phyloP scores from a whole-genome alignment of 2,113 vertebrate species.

The Morone chrysops region DNA sequence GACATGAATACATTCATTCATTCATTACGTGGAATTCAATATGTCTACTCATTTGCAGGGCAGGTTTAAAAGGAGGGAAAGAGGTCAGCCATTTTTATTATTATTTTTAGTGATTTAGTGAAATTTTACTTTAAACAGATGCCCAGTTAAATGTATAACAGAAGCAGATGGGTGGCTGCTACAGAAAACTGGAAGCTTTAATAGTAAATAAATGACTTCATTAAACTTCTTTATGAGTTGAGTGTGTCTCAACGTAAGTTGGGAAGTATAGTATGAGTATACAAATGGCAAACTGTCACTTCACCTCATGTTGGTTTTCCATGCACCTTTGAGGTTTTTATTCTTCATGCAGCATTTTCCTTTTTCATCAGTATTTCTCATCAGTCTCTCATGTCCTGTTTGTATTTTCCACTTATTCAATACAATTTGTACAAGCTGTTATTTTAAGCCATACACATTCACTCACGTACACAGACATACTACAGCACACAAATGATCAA shows the following conservation, averaged over 20 bases:
- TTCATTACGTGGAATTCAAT: slow-evolving; percentile 2
- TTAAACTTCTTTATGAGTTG: neutral
- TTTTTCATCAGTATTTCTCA: neutral
- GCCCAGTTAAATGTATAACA: neutral
- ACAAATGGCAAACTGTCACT: neutral
- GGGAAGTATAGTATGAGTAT: neutral
- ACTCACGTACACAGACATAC: neutral
- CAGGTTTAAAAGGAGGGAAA: neutral
- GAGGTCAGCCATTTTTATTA: no score
- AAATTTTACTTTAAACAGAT: slow-evolving; percentile 11
- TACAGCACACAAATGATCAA: neutral
- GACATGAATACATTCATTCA: slow-evolving; percentile 14
- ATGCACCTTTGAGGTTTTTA: neutral
- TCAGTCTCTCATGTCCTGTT: neutral
- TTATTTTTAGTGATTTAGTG: neutral
- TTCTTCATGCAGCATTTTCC: neutral
- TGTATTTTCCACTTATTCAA: neutral
- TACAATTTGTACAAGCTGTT: neutral
- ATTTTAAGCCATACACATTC: neutral
- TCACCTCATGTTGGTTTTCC: neutral
- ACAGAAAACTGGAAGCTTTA: neutral
- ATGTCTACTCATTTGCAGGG: neutral
- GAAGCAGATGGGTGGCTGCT: slow-evolving; percentile 6
- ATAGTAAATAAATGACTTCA: neutral
- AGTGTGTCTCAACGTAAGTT: neutral